Evolutionary conservation across 1,140 invertebrate species (phyloP).

Genomic region (Apis mellifera): Amel_HAv3.1 CM009936.2:11194001-11194500

Average conservation of each 20-base stretch:
- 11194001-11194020: too few relatives aligned
- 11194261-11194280: background rate
- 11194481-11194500: slow-evolving; percentile 22
- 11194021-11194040: background rate
- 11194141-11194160: background rate
- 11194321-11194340: background rate
- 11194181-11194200: background rate
- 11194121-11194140: background rate
- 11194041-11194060: background rate
- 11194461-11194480: background rate
- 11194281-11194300: background rate
- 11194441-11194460: slow-evolving; percentile 27
- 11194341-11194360: too few relatives aligned
- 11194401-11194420: slow-evolving; percentile 49
- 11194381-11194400: background rate
- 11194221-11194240: background rate
- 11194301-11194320: too few relatives aligned
- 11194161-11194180: too few relatives aligned
- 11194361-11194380: slow-evolving; percentile 40
- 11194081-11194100: background rate
- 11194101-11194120: background rate
- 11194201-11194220: background rate
- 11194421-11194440: slow-evolving; percentile 47
- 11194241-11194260: background rate
- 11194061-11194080: background rate